These are phyloP conservation scores for Acinonyx jubatus DNA, from an alignment of 2,113 vertebrate genomes.

Conservation along the genomic window DNA sequence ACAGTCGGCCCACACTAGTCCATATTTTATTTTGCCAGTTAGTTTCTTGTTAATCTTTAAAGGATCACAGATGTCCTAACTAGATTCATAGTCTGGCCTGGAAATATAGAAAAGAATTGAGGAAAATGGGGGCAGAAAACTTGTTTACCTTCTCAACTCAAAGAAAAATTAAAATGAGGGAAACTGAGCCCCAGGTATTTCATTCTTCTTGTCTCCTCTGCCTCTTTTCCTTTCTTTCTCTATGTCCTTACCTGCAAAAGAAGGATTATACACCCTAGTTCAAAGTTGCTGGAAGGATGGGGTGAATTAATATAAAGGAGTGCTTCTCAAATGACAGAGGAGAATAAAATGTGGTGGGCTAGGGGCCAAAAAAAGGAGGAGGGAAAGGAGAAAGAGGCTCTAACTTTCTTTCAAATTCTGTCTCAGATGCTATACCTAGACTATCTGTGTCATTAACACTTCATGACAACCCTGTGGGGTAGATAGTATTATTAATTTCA, in stretches of 20 bases:
- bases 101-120: neutral
- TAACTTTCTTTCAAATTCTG: rapidly evolving
- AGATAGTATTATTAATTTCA: neutral
- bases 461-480: too few species aligned
- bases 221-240: neutral
- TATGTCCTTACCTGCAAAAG: neutral
- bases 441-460: neutral
- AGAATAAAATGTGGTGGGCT: rapidly evolving
- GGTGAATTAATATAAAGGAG: neutral
- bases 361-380: neutral
- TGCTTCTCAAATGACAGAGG: neutral
- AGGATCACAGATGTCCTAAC: neutral
- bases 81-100: neutral
- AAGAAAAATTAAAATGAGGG: neutral
- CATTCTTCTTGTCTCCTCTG: neutral
- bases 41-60: neutral
- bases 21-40: neutral
- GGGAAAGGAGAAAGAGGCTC: neutral
- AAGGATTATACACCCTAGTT: neutral
- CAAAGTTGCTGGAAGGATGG: neutral
- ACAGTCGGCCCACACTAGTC: neutral
- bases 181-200: neutral
- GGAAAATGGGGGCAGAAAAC: neutral
- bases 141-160: neutral
- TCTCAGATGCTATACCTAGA: neutral